Percentiles rank a stretch among this genome's conserved stretches.
phyloP scores from a whole-genome alignment of 2,888 invertebrate genomes.

The Pheosia gnoma region DNA sequence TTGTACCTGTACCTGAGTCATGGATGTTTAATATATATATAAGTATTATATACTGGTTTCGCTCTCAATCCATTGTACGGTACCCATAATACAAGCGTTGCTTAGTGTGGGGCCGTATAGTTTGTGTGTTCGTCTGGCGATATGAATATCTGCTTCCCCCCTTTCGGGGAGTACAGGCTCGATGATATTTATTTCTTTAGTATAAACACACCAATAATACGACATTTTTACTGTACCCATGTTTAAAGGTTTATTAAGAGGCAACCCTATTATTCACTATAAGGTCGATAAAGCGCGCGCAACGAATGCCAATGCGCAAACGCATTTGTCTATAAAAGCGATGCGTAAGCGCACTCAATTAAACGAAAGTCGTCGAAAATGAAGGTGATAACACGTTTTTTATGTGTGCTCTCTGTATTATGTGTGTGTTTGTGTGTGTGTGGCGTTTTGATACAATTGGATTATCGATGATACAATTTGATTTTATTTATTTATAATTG shows the following conservation, averaged over 20 bases:
- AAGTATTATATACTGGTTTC: no score
- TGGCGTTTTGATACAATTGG: conserved; percentile 5
- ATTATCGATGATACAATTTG: background rate
- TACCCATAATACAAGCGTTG: no score
- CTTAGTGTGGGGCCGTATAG: no score
- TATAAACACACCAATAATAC: no score
- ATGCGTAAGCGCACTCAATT: conserved; percentile 44
- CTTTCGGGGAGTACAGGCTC: no score
- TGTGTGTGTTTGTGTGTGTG: conserved; percentile 33
- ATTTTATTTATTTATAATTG: background rate
- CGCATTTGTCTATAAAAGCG: conserved; percentile 77
- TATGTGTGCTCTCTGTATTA: conserved; percentile 34
- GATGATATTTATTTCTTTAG: no score
- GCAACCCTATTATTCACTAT: conserved; percentile 35
- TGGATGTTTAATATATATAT: no score
- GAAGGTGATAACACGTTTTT: conserved; percentile 79
- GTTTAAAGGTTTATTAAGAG: conserved; percentile 6
- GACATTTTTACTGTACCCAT: background rate
- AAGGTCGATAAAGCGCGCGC: conserved; percentile 67
- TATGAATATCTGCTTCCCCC: no score
- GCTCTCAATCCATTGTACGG: no score
- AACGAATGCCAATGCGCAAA: conserved; percentile 62
- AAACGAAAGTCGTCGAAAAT: conserved; percentile 77
- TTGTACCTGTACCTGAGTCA: no score
- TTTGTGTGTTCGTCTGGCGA: no score